Evolutionary conservation across 35 echinoderm and acorn worm species (phyloP).

Genomic region (Diadema setosum): DNA sequence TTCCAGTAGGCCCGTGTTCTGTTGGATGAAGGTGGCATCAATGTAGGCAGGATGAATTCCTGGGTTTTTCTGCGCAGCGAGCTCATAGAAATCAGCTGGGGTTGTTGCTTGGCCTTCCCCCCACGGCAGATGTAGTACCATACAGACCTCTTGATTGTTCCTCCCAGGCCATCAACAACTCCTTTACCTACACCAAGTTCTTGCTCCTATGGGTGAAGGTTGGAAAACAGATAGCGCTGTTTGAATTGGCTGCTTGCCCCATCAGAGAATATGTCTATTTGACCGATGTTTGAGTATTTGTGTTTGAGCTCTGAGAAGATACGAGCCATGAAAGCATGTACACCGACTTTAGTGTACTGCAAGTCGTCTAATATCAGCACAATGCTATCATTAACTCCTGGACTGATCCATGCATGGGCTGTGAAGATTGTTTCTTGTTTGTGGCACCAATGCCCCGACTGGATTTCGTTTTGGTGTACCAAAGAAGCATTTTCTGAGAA

Average conservation of each 20-base stretch:
- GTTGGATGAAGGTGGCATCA: too few species aligned
- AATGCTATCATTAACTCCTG: neutral
- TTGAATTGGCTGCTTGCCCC: neutral
- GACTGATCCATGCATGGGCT: neutral
- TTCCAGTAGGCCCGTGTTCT: too few species aligned
- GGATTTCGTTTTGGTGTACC: neutral
- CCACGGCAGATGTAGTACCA: too few species aligned
- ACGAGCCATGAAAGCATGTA: neutral
- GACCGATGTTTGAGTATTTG: neutral
- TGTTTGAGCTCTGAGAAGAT: neutral
- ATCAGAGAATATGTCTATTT: neutral
- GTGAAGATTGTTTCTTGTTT: neutral
- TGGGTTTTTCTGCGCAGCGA: too few species aligned
- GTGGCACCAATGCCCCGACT: neutral
- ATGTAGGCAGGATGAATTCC: too few species aligned
- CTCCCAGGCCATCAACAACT: too few species aligned
- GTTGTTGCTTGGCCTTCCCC: too few species aligned
- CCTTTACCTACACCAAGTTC: too few species aligned
- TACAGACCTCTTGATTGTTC: too few species aligned
- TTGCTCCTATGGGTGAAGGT: neutral
- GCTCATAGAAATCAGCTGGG: too few species aligned
- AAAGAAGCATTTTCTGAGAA: neutral
- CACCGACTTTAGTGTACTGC: neutral
- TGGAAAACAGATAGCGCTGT: neutral
- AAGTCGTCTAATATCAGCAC: neutral